Percentiles rank a stretch among this genome's conserved stretches.
Conservation (phyloP, 2,888 invertebrate genomes). For the Chalcosyrphus nemorum region DNA sequence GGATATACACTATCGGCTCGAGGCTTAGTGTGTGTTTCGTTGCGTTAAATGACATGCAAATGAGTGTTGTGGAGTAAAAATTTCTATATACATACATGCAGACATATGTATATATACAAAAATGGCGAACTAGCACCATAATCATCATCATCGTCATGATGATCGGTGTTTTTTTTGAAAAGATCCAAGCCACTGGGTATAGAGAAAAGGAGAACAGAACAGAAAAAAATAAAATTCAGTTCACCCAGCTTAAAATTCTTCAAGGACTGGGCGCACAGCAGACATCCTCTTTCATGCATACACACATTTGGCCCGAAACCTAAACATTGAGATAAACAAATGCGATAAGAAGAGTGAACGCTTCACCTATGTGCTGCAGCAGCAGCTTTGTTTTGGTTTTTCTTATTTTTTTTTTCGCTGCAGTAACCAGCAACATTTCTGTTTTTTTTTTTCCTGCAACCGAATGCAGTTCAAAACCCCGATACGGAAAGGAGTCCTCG, state of each 20-base stretch:
- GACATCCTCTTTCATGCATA: slow-evolving; percentile 62
- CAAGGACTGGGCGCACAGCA: slow-evolving; percentile 61
- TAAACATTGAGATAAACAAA: slow-evolving; percentile 73
- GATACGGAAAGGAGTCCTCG: slow-evolving; percentile 37
- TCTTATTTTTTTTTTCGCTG: slow-evolving; percentile 14
- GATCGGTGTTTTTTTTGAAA: slow-evolving; percentile 47
- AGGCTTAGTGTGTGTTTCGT: slow-evolving; percentile 70
- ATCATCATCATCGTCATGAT: slow-evolving; percentile 56
- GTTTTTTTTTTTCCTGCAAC: slow-evolving; percentile 22
- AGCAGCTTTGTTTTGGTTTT: slow-evolving; percentile 66
- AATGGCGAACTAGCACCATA: slow-evolving; percentile 65
- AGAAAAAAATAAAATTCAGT: slow-evolving; percentile 60
- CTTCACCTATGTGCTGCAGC: slow-evolving; percentile 69
- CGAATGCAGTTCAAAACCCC: slow-evolving; percentile 51
- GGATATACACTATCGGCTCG: slow-evolving; percentile 40
- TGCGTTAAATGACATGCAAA: slow-evolving; percentile 73
- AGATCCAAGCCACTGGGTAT: slow-evolving; percentile 26
- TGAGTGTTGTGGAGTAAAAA: slow-evolving; percentile 64
- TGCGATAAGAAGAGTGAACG: slow-evolving; percentile 71
- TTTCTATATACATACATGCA: too few relatives aligned
- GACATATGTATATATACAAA: slow-evolving; percentile 55
- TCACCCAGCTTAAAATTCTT: slow-evolving; percentile 63
- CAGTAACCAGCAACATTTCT: slow-evolving; percentile 23
- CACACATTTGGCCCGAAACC: slow-evolving; percentile 70
- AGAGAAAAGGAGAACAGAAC: slow-evolving; percentile 24